Percentiles rank a stretch among this genome's conserved stretches.
phyloP scores from a whole-genome alignment of 2,797 vertebrate genomes.

The Odontamblyopus lacepedii region DNA sequence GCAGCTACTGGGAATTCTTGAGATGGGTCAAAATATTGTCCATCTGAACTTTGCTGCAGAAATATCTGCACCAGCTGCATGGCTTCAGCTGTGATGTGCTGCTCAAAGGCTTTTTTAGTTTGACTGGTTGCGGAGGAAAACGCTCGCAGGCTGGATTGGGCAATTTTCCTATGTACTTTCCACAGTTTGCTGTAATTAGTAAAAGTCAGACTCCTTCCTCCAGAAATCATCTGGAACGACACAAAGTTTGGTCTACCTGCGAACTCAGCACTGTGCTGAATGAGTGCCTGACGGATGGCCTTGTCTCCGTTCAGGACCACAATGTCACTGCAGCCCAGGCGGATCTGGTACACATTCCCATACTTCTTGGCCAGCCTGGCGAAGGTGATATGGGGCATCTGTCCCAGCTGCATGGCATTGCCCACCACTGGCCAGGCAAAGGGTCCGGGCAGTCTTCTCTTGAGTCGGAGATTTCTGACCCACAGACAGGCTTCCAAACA shows the following conservation, averaged over 20 bases:
- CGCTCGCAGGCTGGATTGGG: constrained; percentile 79
- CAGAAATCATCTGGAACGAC: constrained; percentile 76
- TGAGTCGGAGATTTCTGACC: constrained; percentile 67
- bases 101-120: constrained; percentile 76
- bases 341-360: constrained; percentile 84
- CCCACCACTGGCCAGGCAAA: constrained; percentile 86
- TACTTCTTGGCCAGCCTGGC: constrained; percentile 78
- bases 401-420: constrained; percentile 86
- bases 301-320: constrained; percentile 83
- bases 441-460: constrained; percentile 79
- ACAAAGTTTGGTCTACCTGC: constrained; percentile 80
- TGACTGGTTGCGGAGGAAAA: constrained; percentile 77
- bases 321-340: constrained; percentile 77
- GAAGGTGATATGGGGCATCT: constrained; percentile 85
- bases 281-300: constrained; percentile 81
- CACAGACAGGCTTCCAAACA: constrained; percentile 76
- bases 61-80: constrained; percentile 72
- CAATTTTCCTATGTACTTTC: constrained; percentile 81
- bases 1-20: constrained; percentile 78
- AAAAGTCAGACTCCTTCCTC: constrained; percentile 79
- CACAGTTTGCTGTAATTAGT: constrained; percentile 78
- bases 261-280: constrained; percentile 73
- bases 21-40: constrained; percentile 72
- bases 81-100: constrained; percentile 81
- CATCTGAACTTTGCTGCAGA: constrained; percentile 54